A percentile compares a stretch with the other conserved stretches of the same genome.
These are phyloP conservation scores for Heliocidaris erythrogramma DNA, from an alignment of 35 echinoderm and acorn worm species.

Conservation along the genomic window DNA sequence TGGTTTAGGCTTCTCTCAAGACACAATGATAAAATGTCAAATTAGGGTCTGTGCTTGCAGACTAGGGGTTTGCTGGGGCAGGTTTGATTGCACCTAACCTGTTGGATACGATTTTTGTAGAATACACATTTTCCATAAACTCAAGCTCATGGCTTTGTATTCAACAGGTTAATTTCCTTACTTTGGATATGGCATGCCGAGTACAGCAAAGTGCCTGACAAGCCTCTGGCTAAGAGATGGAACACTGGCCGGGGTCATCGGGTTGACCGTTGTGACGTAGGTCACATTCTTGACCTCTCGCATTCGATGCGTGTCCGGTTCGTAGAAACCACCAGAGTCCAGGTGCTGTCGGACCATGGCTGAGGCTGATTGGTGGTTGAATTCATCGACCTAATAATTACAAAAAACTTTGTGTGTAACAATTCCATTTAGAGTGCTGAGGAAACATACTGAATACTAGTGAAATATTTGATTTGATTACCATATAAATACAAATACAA, in stretches of 20 bases:
- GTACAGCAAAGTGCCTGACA: constrained; percentile 81
- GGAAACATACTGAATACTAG: not conserved
- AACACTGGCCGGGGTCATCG: constrained; percentile 81
- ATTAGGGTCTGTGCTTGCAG: too few species aligned
- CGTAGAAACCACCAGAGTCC: constrained; percentile 93
- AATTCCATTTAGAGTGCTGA: not conserved
- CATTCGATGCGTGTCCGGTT: constrained; percentile 79
- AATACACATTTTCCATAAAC: too few species aligned
- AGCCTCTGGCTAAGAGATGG: constrained; percentile 68
- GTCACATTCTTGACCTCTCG: constrained; percentile 96
- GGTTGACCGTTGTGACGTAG: constrained; percentile 95
- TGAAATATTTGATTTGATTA: too few species aligned
- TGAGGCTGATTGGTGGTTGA: constrained; percentile 82
- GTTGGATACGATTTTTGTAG: too few species aligned
- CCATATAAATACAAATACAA: too few species aligned
- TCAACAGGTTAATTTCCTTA: constrained; percentile 47
- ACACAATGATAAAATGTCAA: too few species aligned
- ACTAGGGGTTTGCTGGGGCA: too few species aligned
- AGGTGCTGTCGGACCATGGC: constrained; percentile 99
- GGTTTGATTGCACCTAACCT: too few species aligned
- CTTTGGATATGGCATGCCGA: constrained; percentile 88
- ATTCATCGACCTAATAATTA: constrained; percentile 67
- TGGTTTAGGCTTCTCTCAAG: too few species aligned
- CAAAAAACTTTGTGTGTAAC: not conserved
- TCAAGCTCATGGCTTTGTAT: too few species aligned